phyloP scores from a whole-genome alignment of 2,888 invertebrate species.

The Chesias legatella region DNA sequence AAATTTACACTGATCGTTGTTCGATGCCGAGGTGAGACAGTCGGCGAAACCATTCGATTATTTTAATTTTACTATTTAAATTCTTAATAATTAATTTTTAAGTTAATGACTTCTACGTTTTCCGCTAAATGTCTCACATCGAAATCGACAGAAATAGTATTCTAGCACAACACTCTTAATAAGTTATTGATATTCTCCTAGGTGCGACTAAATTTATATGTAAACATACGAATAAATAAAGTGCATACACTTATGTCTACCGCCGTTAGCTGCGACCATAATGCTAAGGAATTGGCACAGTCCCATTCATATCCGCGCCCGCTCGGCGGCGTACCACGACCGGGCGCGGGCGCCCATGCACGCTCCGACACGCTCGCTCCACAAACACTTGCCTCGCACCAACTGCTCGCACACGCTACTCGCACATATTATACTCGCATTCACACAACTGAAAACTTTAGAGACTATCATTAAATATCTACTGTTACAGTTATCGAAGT shows the following conservation, averaged over 20 bases:
- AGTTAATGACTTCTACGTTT: conserved; percentile 77
- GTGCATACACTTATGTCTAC: conserved; percentile 82
- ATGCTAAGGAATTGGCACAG: conserved; percentile 78
- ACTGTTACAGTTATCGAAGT: conserved; percentile 60
- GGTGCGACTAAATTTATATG: conserved; percentile 79
- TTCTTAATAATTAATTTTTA: conserved; percentile 75
- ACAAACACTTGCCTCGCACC: conserved; percentile 16
- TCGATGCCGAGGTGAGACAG: conserved; percentile 74
- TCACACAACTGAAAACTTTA: conserved; percentile 42
- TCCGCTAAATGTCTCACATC: conserved; percentile 69
- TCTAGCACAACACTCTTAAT: conserved; percentile 81
- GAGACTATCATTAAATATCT: conserved; percentile 58
- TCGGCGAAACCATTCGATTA: conserved; percentile 59
- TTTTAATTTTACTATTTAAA: conserved; percentile 73
- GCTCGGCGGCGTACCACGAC: conserved; percentile 8
- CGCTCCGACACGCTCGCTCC: conserved; percentile 27
- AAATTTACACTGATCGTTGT: conserved; percentile 76
- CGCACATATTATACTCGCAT: conserved; percentile 28
- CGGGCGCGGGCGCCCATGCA: conserved; percentile 10
- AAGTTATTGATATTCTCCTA: conserved; percentile 80
- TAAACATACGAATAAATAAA: conserved; percentile 80
- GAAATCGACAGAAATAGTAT: conserved; percentile 68
- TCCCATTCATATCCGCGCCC: conserved; percentile 62
- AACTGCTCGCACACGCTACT: conserved; percentile 19
- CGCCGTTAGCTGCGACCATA: conserved; percentile 69